Conservation (phyloP, 1,140 invertebrate species). For the Palaemon carinicauda region DNA sequence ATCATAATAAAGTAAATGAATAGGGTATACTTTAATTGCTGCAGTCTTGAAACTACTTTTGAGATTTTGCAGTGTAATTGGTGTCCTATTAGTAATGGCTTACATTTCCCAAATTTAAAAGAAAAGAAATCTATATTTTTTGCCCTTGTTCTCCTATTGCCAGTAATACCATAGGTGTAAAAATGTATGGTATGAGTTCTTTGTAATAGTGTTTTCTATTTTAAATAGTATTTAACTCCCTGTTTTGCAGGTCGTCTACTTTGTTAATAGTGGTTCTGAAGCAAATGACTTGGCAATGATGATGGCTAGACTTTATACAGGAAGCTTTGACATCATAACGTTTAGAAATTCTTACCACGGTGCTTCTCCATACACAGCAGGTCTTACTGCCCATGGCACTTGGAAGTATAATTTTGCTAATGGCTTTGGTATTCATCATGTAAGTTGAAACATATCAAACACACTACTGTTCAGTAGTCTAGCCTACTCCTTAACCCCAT, state of each 20-base stretch:
- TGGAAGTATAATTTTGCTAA: constrained; percentile 82
- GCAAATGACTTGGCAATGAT: constrained; percentile 94
- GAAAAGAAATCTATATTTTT: too few relatives aligned
- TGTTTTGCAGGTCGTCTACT: constrained; percentile 77
- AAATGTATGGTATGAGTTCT: too few relatives aligned
- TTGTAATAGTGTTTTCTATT: neutral
- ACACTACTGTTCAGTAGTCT: too few relatives aligned
- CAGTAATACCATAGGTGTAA: too few relatives aligned
- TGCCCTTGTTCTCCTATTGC: too few relatives aligned
- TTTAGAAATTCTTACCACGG: constrained; percentile 92
- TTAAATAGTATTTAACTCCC: constrained; percentile 23
- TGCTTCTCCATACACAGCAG: constrained; percentile 82
- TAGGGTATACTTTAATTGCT: too few relatives aligned
- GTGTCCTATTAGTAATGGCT: too few relatives aligned
- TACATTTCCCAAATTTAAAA: too few relatives aligned
- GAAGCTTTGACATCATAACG: constrained; percentile 84
- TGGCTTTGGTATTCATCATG: constrained; percentile 84
- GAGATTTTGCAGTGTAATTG: too few relatives aligned
- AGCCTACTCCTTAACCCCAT: too few relatives aligned
- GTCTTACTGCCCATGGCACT: constrained; percentile 79
- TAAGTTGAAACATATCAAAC: constrained; percentile 67
- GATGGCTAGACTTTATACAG: constrained; percentile 85
- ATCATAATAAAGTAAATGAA: too few relatives aligned
- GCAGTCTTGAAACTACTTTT: too few relatives aligned
- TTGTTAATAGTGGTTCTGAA: constrained; percentile 96